Conservation (phyloP, 2,113 vertebrate species). For the Procapra przewalskii region DNA sequence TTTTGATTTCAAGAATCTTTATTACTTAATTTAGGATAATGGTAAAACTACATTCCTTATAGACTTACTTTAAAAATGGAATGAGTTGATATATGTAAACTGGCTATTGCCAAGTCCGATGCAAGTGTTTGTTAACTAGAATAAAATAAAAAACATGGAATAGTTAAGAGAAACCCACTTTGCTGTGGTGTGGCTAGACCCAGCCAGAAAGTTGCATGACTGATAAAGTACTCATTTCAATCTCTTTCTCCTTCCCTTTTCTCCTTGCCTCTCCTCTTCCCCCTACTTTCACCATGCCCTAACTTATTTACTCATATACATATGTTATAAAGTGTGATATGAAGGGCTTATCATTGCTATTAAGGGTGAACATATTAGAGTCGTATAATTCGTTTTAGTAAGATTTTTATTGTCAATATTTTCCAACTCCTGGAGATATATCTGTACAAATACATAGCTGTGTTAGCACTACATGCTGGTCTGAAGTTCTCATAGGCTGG, state of each 20-base stretch:
- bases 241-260: not conserved
- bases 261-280: not conserved
- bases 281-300: fast-evolving
- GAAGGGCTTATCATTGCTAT: not conserved
- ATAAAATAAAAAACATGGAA: not conserved
- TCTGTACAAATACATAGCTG: not conserved
- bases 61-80: not conserved
- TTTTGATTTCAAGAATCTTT: not conserved
- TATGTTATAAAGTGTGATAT: not conserved
- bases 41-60: not conserved
- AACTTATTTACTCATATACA: not conserved
- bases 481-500: not conserved
- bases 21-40: not conserved
- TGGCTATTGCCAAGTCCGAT: not conserved
- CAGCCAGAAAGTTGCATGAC: not conserved
- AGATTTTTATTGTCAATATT: not conserved
- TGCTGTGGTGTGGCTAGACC: not conserved
- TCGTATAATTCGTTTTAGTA: not conserved
- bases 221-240: not conserved
- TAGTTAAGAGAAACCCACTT: not conserved
- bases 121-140: not conserved
- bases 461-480: not conserved
- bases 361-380: not conserved
- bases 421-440: not conserved
- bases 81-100: not conserved